Base-by-base conservation (phyloP, 2,113 vertebrate genomes). In the Typhlomys cinereus region DNA sequence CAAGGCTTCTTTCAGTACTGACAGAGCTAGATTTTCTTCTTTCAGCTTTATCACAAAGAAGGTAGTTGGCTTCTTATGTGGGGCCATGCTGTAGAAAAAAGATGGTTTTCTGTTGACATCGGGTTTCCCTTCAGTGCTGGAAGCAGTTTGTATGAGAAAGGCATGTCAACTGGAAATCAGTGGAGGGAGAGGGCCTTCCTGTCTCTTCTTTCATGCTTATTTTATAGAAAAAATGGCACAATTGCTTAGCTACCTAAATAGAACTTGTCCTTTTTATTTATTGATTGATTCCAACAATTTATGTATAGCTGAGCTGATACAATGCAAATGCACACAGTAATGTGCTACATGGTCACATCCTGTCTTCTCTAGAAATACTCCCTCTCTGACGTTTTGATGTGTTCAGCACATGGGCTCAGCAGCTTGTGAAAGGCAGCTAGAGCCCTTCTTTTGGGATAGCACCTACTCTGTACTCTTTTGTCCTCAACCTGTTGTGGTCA, bases 301-400 rank as follows among this genome's bases (percentile, higher is more conserved):
- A 48, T 46, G 36, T 50, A 34, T 36, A 57, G 14, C 25, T 80
- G 39, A 92, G 74, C 48, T 90, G 46, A 27, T 12, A 23, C 66
- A 83, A 39, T 36, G 80, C 82, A 76, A 62, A 46, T 75, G 41
- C 70, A 23, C 41, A 34, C 31, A 83, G 52, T 29, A n/a, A 85
- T 69, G 11, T 66, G 5, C 20, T 86, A 12, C 31, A 23, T 44
- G 75, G 34, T 62, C 7, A 86, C 18, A 36, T 67, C 61, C 75
- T 78, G 34, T 90, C 34, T 88, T 82, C 61, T 93, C 46, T 36
- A 89, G 66, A n/a, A 81, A 90, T 90, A 86, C 3, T 74, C 4
- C 6, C 90, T 7, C n/a, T 27, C 23, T 75, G 31, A 11, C 14
- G 34, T 74, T 95, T 70, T 79, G 71, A 66, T 62, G 7, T 39